Evolutionary conservation across 2,113 vertebrate genomes (phyloP).

Genomic region (Phylloscopus trochilus): DNA sequence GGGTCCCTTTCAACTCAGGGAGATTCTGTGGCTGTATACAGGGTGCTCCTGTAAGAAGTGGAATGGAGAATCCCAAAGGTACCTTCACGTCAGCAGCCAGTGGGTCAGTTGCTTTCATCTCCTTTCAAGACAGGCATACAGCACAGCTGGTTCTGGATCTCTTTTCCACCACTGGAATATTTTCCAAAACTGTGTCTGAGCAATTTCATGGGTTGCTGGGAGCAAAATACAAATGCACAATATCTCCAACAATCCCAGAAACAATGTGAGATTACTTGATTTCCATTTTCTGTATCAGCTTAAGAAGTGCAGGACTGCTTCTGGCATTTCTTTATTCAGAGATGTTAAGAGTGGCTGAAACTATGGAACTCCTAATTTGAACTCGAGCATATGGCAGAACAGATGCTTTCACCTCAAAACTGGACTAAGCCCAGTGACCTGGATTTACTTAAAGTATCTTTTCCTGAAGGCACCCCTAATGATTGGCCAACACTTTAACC

Average conservation of each 20-base stretch:
- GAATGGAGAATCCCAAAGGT: neutral
- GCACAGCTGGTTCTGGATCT: neutral
- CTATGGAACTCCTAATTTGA: neutral
- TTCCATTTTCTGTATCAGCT: neutral
- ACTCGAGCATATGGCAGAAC: neutral
- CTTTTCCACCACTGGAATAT: neutral
- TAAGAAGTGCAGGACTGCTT: neutral
- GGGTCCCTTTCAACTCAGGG: neutral
- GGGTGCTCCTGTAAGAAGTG: neutral
- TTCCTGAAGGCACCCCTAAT: neutral
- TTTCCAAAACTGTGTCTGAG: neutral
- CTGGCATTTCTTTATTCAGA: neutral
- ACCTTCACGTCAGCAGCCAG: fast-evolving
- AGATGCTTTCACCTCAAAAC: neutral
- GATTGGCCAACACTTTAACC: neutral
- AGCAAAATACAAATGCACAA: neutral
- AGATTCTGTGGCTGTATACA: neutral
- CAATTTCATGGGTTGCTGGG: neutral
- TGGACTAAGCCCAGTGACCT: neutral
- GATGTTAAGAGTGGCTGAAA: neutral
- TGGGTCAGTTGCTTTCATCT: neutral
- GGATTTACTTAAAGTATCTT: slow-evolving; percentile 12
- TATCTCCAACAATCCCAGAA: neutral
- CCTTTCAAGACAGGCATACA: neutral
- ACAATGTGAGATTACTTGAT: neutral